Percentiles rank a stretch among this genome's conserved stretches.
These are phyloP conservation scores for Manacus vitellinus DNA, from an alignment of 2,113 vertebrate genomes.

Conservation along the genomic window DNA sequence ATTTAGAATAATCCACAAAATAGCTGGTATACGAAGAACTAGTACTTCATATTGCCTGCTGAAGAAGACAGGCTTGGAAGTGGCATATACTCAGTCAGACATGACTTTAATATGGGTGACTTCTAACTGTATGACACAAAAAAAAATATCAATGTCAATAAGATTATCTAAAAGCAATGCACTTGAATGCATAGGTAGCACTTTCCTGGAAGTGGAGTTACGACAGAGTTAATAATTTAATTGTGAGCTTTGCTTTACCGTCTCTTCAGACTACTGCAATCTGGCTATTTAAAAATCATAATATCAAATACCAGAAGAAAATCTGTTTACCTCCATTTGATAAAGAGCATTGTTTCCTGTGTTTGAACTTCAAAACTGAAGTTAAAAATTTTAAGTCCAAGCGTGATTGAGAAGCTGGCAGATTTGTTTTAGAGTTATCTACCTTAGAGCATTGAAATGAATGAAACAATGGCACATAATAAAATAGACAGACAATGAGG, in stretches of 20 bases:
- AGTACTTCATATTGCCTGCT: neutral
- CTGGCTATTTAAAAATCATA: neutral
- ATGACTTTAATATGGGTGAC: neutral
- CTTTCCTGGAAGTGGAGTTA: neutral
- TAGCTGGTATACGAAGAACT: neutral
- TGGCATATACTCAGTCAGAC: neutral
- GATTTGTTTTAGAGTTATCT: neutral
- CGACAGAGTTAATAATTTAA: neutral
- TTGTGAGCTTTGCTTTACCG: neutral
- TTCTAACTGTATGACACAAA: neutral
- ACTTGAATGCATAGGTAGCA: neutral
- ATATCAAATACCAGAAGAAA: neutral
- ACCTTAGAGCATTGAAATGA: neutral
- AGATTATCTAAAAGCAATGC: neutral
- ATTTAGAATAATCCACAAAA: neutral
- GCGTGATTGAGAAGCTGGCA: neutral
- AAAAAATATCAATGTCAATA: neutral
- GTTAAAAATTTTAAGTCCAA: neutral
- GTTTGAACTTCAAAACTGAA: neutral
- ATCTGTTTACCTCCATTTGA: neutral
- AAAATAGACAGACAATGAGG: neutral
- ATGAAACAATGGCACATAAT: neutral
- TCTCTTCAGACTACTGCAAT: neutral
- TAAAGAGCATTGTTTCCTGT: neutral
- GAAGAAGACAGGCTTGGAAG: neutral